Conservation (phyloP, 1,140 invertebrate genomes). For the Aricia agestis region DNA sequence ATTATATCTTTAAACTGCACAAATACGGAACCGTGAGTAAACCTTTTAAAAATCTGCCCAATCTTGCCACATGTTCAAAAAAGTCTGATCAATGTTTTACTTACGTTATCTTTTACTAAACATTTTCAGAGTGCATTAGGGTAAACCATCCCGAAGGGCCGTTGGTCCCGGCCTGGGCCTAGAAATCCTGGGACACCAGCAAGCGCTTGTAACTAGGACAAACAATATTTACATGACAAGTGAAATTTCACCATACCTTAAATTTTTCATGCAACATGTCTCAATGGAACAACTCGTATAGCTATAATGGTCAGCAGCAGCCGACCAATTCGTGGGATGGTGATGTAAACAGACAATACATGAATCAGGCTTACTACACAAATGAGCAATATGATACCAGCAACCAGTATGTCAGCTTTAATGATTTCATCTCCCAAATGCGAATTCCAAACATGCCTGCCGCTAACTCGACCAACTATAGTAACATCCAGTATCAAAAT, state of each 20-base stretch:
- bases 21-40: not conserved
- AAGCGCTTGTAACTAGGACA: not conserved
- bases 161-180: not conserved
- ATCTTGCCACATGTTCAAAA: constrained; percentile 9
- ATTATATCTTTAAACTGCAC: not conserved
- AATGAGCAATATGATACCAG: constrained; percentile 49
- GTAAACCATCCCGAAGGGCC: constrained; percentile 6
- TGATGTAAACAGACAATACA: constrained; percentile 52
- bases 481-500: constrained; percentile 52
- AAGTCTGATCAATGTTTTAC: not conserved
- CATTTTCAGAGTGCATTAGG: constrained; percentile 8
- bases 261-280: constrained; percentile 45
- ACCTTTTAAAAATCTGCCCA: not conserved
- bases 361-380: constrained; percentile 53
- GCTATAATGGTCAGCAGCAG: constrained; percentile 59
- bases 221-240: constrained; percentile 3
- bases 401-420: constrained; percentile 65
- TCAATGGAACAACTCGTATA: constrained; percentile 65
- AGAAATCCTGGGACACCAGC: not conserved
- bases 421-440: constrained; percentile 67
- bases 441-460: constrained; percentile 41
- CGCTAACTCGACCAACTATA: constrained; percentile 38
- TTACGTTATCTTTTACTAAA: not conserved
- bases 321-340: constrained; percentile 50
- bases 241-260: constrained; percentile 53